Conservation (phyloP, 1,140 invertebrate genomes). For the Drosophila ficusphila region DNA sequence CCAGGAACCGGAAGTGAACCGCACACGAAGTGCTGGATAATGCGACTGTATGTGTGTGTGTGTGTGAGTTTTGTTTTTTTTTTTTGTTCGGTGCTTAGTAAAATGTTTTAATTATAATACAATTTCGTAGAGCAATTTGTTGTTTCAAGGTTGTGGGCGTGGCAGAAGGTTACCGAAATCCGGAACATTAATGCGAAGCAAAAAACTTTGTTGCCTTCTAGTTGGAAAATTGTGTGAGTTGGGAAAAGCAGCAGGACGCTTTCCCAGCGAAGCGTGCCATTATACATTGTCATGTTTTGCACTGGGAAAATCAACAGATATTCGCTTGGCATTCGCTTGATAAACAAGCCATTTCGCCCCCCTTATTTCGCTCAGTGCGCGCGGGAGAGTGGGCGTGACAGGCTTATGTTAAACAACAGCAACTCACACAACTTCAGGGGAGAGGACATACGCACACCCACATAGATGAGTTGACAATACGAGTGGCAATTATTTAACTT, state of each 20-base stretch:
- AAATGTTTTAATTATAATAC: conserved; percentile 78
- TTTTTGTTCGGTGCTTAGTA: conserved; percentile 44
- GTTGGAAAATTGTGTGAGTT: background rate
- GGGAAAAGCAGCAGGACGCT: background rate
- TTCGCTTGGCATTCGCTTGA: background rate
- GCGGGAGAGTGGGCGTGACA: conserved; percentile 17
- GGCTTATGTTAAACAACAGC: conserved; percentile 27
- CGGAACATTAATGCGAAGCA: conserved; percentile 52
- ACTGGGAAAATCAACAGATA: background rate
- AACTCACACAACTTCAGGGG: background rate
- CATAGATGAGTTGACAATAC: conserved; percentile 58
- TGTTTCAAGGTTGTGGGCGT: conserved; percentile 32
- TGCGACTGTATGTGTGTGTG: conserved; percentile 7
- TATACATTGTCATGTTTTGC: conserved; percentile 1
- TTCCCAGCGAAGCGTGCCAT: background rate
- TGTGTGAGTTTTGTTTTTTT: conserved; percentile 9
- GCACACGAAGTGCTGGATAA: conserved; percentile 18
- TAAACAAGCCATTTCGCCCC: background rate
- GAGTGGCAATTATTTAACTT: conserved; percentile 78
- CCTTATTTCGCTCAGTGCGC: background rate
- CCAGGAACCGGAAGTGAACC: conserved; percentile 67
- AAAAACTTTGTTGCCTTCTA: conserved; percentile 37
- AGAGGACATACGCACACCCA: conserved; percentile 5
- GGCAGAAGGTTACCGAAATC: background rate
- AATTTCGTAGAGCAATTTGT: conserved; percentile 68